Base-by-base conservation (phyloP, 1,140 invertebrate genomes). In the Parapsyche elsis region DNA sequence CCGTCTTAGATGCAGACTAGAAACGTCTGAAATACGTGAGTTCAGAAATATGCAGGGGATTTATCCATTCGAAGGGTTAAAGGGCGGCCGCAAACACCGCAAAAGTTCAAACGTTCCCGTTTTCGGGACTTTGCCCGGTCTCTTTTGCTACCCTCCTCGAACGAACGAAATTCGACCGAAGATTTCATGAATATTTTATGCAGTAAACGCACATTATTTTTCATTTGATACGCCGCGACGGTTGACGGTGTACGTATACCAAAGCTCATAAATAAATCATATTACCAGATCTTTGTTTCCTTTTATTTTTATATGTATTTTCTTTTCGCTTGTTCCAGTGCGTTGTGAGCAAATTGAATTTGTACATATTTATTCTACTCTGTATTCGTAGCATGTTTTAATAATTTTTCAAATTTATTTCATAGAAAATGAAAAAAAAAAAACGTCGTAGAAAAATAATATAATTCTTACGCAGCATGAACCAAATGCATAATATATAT, bases 101-200 rank as follows among this genome's bases (percentile, higher is more conserved):
- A 61, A 61, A 61, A 9, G 21, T 61, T 9, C 16, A 61, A 61
- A 74, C 71, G 64, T 21, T 19, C 30, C 30, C 30, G 30, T 38
- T 38, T 38, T 38, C 30, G 30, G 30, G 30, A 38, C 30, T 38
- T 38, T 38, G 30, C 2, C 30, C 30, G 2, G 30, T 38, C 30
- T 38, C 30, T 38, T 38, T 38, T 38, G 30, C n/a, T n/a, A n/a
- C n/a, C n/a, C n/a, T n/a, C n/a, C n/a, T n/a, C n/a, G n/a, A 5
- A 2, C 64, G 14, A 30, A 9, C 71, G 9, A 49, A 46, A 16
- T 9, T 16, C 38, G 71, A 0, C 14, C 14, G 38, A 23, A 74
- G 46, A 46, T 71, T 74, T 74, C 71, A 74, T 74, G 71, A 74
- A 74, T 74, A 74, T 74, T 74, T 74, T 74, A 74, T 38, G 10